Evolutionary conservation across 1,140 invertebrate species (phyloP), one percentile per base, ranked within the genome.

Genomic region (Artemia franciscana): DNA sequence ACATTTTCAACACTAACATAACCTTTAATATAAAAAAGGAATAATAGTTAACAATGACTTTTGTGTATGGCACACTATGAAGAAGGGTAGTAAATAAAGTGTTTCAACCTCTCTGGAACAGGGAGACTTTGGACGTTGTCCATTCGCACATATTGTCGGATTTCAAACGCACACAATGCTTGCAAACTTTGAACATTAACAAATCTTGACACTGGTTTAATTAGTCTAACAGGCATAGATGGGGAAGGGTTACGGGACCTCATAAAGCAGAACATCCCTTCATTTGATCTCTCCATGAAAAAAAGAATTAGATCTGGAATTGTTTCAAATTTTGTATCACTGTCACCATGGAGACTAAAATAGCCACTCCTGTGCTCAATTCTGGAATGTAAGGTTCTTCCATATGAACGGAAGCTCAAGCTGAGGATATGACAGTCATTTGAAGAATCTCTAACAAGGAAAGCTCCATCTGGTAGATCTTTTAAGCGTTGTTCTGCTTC

Each of bases 111-210:
- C 62, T 75, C 76, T 63, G 85, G 85, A 67, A 87, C 74, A 66
- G 83, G 83, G 68, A 86, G 71, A 65, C 81, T 78, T 65, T 82
- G 77, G 69, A 86, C 83, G 69, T 86, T 80, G 69, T 85, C 82
- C 64, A 81, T 72, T 65, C 81, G 74, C 61, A 79, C 81, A 71
- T 82, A 79, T 66, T 85, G 81, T 67, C 84, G 74, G 63, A 88
- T 84, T 21, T 85, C 82, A 73, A 86, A 85, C 60, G 84, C 76
- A 69, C 85, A 86, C 23, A 88, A 73, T 72, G 85, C 82, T 70
- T 85, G 82, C 63, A 88, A 72, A 60, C 82, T 80, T 64, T 81
- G 77, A 59, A 87, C 82, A 71, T 84, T 78, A 23, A 78, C 80
- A 67, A 85, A 86, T 62, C 85, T 75, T 59, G 84, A 86, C 9